phyloP scores from a whole-genome alignment of 2,888 invertebrate genomes.

The Melolontha melolontha region DNA sequence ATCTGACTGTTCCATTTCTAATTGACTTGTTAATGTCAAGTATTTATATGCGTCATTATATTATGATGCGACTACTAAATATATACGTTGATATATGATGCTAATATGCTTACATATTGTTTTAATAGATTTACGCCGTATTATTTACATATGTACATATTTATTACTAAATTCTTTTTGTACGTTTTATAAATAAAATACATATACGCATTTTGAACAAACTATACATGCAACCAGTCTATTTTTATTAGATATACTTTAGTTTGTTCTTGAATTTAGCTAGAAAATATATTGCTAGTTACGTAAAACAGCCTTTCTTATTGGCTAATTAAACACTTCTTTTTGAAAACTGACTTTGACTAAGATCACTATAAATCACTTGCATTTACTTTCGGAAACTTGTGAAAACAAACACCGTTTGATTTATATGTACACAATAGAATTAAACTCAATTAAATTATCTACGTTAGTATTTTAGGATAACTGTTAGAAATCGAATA shows the following conservation, averaged over 20 bases:
- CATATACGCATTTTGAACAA: too few relatives aligned
- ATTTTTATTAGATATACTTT: too few relatives aligned
- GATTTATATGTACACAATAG: slow-evolving; percentile 9
- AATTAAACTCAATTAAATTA: not conserved
- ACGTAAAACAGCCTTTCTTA: not conserved
- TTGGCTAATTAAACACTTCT: not conserved
- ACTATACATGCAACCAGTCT: too few relatives aligned
- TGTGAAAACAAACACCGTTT: slow-evolving; percentile 1
- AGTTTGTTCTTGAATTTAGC: too few relatives aligned
- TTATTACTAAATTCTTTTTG: too few relatives aligned
- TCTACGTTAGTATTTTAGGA: not conserved
- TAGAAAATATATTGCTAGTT: too few relatives aligned
- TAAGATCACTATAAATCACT: not conserved
- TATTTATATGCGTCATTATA: slow-evolving; percentile 17
- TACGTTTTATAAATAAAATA: too few relatives aligned
- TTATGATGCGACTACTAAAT: not conserved
- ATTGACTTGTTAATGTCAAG: slow-evolving; percentile 26
- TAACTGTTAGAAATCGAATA: not conserved
- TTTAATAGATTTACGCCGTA: not conserved
- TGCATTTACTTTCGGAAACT: slow-evolving; percentile 1
- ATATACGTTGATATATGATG: too few relatives aligned
- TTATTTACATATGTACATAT: not conserved
- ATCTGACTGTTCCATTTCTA: slow-evolving; percentile 21
- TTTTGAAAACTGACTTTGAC: slow-evolving; percentile 20
- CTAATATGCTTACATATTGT: too few relatives aligned